Evolutionary conservation across 2,888 invertebrate genomes (phyloP).

Genomic region (Acrobasis repandana): DNA sequence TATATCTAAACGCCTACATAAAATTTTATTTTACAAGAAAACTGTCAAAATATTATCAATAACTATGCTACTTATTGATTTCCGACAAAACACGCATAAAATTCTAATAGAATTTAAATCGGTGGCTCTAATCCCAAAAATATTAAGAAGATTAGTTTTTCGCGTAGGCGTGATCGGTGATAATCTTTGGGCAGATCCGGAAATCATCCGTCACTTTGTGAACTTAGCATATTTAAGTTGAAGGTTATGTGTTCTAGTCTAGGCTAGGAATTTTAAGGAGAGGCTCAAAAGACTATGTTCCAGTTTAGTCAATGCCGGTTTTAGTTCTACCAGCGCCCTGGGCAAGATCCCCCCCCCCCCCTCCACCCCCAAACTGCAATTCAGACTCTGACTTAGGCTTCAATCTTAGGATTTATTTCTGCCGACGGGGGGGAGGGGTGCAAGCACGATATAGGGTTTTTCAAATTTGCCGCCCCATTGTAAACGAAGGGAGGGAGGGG

Average conservation of each 20-base stretch:
- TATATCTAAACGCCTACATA: too few relatives aligned
- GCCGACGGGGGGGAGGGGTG: too few relatives aligned
- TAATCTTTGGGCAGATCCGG: not conserved
- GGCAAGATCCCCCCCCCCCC: too few relatives aligned
- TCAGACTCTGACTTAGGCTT: too few relatives aligned
- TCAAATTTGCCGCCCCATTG: too few relatives aligned
- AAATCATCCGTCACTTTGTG: not conserved
- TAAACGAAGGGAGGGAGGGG: too few relatives aligned
- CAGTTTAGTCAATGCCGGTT: too few relatives aligned
- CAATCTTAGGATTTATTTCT: too few relatives aligned
- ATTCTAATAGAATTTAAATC: not conserved
- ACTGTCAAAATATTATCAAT: not conserved
- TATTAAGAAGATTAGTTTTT: not conserved
- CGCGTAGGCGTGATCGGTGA: not conserved
- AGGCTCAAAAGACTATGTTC: too few relatives aligned
- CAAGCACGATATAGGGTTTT: too few relatives aligned
- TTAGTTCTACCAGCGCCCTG: too few relatives aligned
- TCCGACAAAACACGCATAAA: not conserved
- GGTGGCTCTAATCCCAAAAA: conserved; percentile 5
- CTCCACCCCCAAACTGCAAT: too few relatives aligned
- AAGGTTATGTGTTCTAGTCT: not conserved
- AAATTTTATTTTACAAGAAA: not conserved
- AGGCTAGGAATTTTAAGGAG: not conserved
- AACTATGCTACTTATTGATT: not conserved
- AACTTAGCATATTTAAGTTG: not conserved